Base-by-base conservation (phyloP, 2,113 vertebrate species). In the Taurulus bubalis region DNA sequence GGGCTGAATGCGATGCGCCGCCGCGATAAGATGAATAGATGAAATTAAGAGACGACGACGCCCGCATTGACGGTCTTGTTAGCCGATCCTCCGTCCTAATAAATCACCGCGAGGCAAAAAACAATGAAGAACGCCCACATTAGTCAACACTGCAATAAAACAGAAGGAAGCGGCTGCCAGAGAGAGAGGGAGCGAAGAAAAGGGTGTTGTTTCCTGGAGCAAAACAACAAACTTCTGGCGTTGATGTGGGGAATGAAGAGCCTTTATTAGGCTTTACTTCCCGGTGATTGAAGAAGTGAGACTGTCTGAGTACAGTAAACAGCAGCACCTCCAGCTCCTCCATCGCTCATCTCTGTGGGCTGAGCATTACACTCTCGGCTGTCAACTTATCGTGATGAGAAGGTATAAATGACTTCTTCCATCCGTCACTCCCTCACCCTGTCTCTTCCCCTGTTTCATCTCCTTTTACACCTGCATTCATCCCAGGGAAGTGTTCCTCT, bases 61-160 rank as follows among this genome's bases (percentile, higher is more conserved):
- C 40, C 74, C 58, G 40, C 78, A 53, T 47, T 81, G 81, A 84
- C 81, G 70, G 74, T 71, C 74, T 84, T 81, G 78, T 84, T 84
- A 84, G 71, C 78, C 45, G 82, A 78, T 81, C 70, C 63, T 73
- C 68, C 24, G 60, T 83, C 65, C 74, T 65, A 80, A 81, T 84
- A 84, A 81, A 84, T 87, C 85, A 78, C 49, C 30, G 16, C 0
- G 24, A 73, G 63, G 63, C 36, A 77, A 80, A 87, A 77, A 80
- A 87, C 82, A 81, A 87, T 87, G 74, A 74, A 77, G 68, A 84
- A 84, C 53, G 36, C 74, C 82, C 82, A 87, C 85, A 63, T 75
- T 74, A 78, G 69, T 66, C 81, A 75, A 15, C 69, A 4, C 45
- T 42, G 75, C 82, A 82, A 81, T 78, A 81, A 81, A 81, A 70